Evolutionary conservation across 2,797 vertebrate genomes (phyloP), one percentile per base, ranked within the genome.

Genomic region (Malurus leucopterus): DNA sequence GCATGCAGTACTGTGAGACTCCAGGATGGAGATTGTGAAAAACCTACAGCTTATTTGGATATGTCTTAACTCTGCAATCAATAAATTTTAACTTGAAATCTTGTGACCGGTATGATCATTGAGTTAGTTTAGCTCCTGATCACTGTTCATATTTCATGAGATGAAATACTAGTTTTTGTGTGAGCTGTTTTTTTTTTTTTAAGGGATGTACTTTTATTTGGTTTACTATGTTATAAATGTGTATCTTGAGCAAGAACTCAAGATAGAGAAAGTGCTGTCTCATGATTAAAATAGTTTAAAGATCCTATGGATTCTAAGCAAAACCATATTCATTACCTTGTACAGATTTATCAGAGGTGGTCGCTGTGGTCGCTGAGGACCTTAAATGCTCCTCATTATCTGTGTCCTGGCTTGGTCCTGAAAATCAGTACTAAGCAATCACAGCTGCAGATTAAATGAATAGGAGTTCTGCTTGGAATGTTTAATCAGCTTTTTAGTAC

Each of bases 381-480:
- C 36, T 36, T 62, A 84, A 84, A 36, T 68, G 26, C 14, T 82
- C 10, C 44, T 91, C 8, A 21, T 82, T 79, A 41, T 84, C 54
- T 72, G 51, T 85, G 71, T 64, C 86, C 61, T 86, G 77, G 69
- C 80, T 68, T 73, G 49, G 65, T 88, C 58, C 47, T 86, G 58
- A 61, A 86, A 86, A 82, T 82, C 74, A 86, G 53, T 58, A 36
- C 68, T 54, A 57, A 79, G 74, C 40, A 79, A 43, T 90, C 68
- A 68, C 90, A 95, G 90, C 90, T 94, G 90, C 78, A 92, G 62
- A 88, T 54, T 73, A 85, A 91, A 90, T 61, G 68, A 87, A 64
- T 62, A 85, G 44, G 79, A 84, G 51, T 58, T 68, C 54, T 82
- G 71, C 65, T 82, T 80, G 55, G 88, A 93, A 90, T 92, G 64